A percentile compares a stretch with the other conserved stretches of the same genome.
phyloP scores from a whole-genome alignment of 2,113 vertebrate genomes.

The Pardalotus punctatus region DNA sequence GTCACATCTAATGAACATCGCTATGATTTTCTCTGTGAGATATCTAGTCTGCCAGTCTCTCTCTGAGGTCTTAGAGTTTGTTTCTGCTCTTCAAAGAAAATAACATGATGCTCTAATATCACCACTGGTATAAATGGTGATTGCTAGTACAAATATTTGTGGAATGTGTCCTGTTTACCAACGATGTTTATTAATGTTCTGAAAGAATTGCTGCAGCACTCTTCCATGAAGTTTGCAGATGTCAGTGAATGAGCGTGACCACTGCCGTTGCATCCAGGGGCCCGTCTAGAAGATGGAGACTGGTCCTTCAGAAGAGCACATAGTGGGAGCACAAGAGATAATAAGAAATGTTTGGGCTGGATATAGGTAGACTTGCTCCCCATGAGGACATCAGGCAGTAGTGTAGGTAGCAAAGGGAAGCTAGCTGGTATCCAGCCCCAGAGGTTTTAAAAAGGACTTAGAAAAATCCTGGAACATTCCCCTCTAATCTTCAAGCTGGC shows the following conservation, averaged over 20 bases:
- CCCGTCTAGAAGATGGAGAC: not conserved
- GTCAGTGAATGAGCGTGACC: not conserved
- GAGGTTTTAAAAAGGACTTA: not conserved
- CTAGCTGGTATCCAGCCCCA: not conserved
- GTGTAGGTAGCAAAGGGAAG: not conserved
- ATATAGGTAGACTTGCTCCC: rapidly evolving
- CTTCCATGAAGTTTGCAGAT: not conserved
- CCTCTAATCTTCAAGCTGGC: rapidly evolving
- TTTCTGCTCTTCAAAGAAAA: not conserved
- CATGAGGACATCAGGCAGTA: rapidly evolving
- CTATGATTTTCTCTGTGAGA: not conserved
- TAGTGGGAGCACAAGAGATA: not conserved
- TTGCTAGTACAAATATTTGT: not conserved
- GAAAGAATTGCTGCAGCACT: not conserved
- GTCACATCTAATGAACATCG: not conserved
- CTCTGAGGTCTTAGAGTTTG: not conserved
- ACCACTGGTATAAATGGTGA: rapidly evolving
- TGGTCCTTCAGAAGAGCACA: not conserved
- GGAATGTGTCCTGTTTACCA: not conserved
- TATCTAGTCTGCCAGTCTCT: not conserved
- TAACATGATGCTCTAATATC: not conserved
- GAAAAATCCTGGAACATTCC: not conserved
- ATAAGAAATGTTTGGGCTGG: rapidly evolving
- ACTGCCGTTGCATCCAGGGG: not conserved
- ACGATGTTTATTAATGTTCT: not conserved